Evolutionary conservation across 2,113 vertebrate genomes (phyloP), one percentile per base, ranked within the genome.

Genomic region (Phaetusa simplex): DNA sequence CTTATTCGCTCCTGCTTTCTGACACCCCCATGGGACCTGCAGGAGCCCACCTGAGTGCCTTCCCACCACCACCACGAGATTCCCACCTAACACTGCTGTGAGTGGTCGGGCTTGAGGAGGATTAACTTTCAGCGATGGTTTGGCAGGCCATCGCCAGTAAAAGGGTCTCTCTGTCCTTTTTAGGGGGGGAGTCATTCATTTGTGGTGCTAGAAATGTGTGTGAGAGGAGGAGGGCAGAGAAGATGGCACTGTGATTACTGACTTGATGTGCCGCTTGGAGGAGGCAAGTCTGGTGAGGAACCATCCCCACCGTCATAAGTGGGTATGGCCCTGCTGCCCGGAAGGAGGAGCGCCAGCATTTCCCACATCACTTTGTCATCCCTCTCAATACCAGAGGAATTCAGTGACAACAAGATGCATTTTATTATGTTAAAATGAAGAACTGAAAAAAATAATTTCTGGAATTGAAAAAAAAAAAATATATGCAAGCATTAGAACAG

Each of bases 11-110:
- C 53, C 36, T 88, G 23, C 83, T 90, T 79, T 79, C 62, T 83
- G 72, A 80, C 38, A 61, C 4, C 8, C 3, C 6, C 2, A 11
- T 42, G 56, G 12, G 22, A 8, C 26, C 10, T 0, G 0, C 12
- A 8, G 36, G 77, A 67, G 18, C n/a, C 14, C 8, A 3, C 24
- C 36, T 20, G 14, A 8, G 6, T 3, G 6, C 45, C 80, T 73
- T 80, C 43, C 62, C 52, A 29, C 5, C 2, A 4, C 14, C 16
- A 18, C 24, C 9, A 26, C 0, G 1, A 84, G 40, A 42, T 70
- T 81, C 49, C 78, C 47, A 64, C 18, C 27, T 82, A 11, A 24
- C 1, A 3, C 32, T 64, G 38, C 74, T 67, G 11, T 14, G 29
- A 88, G n/a, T 11, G 50, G 7, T 34, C 2, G 2, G n/a, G 20